Evolutionary conservation across 2,797 vertebrate genomes (phyloP).

Genomic region (Acropternis orthonyx): DNA sequence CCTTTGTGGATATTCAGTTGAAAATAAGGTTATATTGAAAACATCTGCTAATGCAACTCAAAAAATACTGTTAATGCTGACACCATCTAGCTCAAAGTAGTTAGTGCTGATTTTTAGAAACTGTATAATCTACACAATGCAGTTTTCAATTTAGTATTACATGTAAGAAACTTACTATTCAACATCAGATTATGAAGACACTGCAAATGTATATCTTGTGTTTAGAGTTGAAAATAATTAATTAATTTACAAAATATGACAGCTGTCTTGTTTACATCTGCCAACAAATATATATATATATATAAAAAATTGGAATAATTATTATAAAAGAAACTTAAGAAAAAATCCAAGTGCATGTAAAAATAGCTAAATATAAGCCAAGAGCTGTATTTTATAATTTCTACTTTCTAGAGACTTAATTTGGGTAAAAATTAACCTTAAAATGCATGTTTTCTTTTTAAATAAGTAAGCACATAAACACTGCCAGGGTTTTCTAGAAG

Average conservation of each 20-base stretch:
- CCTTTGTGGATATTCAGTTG: accelerated
- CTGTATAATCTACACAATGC: not conserved
- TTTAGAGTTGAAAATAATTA: not conserved
- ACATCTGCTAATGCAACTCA: not conserved
- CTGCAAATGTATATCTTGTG: not conserved
- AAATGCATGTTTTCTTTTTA: not conserved
- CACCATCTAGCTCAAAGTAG: not conserved
- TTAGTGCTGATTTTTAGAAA: not conserved
- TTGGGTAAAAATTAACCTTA: not conserved
- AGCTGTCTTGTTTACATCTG: not conserved
- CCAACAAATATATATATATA: not conserved
- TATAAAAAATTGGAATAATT: not conserved
- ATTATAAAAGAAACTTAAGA: not conserved
- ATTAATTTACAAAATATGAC: not conserved
- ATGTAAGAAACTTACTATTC: not conserved
- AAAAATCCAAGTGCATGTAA: not conserved
- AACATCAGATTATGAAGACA: not conserved
- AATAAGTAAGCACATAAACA: not conserved
- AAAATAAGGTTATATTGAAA: not conserved
- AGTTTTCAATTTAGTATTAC: not conserved
- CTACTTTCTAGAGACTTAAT: not conserved
- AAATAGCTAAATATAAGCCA: not conserved
- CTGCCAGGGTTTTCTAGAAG: not conserved
- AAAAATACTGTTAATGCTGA: not conserved
- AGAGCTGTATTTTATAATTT: not conserved